Evolutionary conservation across 2,888 invertebrate species (phyloP).

Genomic region (Phania funesta): DNA sequence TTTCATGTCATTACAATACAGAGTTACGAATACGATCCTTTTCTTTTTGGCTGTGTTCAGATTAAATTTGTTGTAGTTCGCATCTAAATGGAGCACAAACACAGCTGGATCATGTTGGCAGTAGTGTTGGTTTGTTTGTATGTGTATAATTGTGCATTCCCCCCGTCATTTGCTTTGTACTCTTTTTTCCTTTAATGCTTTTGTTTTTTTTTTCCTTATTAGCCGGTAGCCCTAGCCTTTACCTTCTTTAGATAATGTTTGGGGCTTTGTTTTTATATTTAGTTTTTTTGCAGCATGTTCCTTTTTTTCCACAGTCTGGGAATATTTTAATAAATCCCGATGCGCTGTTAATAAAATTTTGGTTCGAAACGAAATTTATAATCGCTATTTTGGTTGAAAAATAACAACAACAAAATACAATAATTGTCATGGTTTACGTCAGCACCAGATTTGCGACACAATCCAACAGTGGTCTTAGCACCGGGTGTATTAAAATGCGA

Average conservation of each 20-base stretch:
- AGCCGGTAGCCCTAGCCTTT: slow-evolving; percentile 65
- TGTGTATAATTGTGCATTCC: background rate
- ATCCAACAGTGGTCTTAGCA: too few species aligned
- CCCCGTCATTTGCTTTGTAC: background rate
- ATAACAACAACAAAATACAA: too few species aligned
- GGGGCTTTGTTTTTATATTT: slow-evolving; percentile 24
- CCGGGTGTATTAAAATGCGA: too few species aligned
- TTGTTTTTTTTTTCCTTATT: slow-evolving; percentile 46
- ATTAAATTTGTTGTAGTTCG: slow-evolving; percentile 31
- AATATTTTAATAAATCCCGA: slow-evolving; percentile 60
- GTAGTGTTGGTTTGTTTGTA: slow-evolving; percentile 15
- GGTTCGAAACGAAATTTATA: background rate
- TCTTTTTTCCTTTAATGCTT: slow-evolving; percentile 12
- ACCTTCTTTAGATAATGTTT: slow-evolving; percentile 60
- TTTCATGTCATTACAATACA: slow-evolving; percentile 55
- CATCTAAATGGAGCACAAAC: slow-evolving; percentile 64
- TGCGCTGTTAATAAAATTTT: background rate
- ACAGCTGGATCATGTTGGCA: slow-evolving; percentile 66
- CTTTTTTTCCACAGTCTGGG: slow-evolving; percentile 49
- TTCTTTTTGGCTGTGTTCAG: background rate
- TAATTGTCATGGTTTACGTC: too few species aligned
- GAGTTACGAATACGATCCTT: background rate
- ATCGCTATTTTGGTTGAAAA: background rate
- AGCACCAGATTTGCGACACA: too few species aligned
- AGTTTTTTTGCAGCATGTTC: slow-evolving; percentile 40